Evolutionary conservation across 2,888 invertebrate species (phyloP).

Genomic region (Sycophila texana): DNA sequence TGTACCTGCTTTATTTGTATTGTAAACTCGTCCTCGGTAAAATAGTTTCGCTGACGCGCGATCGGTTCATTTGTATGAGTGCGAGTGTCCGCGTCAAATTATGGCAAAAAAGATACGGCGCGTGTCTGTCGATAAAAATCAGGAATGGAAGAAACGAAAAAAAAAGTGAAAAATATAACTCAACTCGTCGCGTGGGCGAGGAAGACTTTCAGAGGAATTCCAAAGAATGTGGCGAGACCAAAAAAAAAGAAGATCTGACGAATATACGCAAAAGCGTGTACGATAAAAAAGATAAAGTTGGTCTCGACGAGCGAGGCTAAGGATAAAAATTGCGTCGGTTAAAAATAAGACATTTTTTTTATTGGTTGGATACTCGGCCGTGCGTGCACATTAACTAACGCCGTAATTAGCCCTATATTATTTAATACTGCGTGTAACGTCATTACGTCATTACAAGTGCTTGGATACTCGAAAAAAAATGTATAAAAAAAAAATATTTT

Average conservation of each 20-base stretch:
- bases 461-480: too few species aligned
- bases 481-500: too few species aligned
- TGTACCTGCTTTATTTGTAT: too few species aligned
- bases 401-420: conserved; percentile 14
- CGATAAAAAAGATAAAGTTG: conserved; percentile 11
- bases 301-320: neutral
- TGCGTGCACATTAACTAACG: neutral
- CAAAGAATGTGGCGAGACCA: neutral
- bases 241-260: neutral
- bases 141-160: neutral
- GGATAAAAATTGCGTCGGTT: conserved; percentile 24
- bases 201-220: neutral
- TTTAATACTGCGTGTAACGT: neutral
- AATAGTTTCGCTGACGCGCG: too few species aligned
- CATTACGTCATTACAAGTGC: too few species aligned
- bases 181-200: neutral
- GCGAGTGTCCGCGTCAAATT: too few species aligned
- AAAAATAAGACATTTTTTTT: conserved; percentile 37
- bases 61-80: too few species aligned
- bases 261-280: neutral
- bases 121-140: neutral
- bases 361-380: conserved; percentile 6
- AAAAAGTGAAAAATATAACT: conserved; percentile 16
- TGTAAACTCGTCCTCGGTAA: too few species aligned
- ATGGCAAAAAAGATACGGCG: too few species aligned